phyloP scores from a whole-genome alignment of 2,888 invertebrate species.

The Caenorhabditis japonica region DNA sequence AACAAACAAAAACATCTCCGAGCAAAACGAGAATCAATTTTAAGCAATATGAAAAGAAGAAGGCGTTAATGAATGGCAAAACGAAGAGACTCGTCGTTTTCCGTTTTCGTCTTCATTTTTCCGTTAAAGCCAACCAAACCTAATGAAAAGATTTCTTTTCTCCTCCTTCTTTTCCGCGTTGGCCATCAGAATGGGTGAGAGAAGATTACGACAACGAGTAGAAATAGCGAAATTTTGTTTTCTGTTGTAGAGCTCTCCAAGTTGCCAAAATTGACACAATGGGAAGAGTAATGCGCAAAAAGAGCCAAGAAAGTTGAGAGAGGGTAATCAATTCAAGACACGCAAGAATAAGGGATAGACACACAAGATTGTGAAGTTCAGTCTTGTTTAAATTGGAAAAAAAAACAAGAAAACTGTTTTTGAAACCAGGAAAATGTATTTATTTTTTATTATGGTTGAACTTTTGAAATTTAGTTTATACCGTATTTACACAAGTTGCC shows the following conservation, averaged over 20 bases:
- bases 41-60: constrained; percentile 15
- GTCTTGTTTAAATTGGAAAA: constrained; percentile 7
- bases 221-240: constrained; percentile 41
- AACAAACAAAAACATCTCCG: too few relatives aligned
- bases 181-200: constrained; percentile 36
- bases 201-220: constrained; percentile 7
- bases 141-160: constrained; percentile 55
- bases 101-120: constrained; percentile 14
- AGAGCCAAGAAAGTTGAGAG: constrained; percentile 41
- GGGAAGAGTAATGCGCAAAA: constrained; percentile 12
- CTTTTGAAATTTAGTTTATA: too few relatives aligned
- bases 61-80: constrained; percentile 51
- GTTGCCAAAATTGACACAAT: constrained; percentile 57
- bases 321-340: constrained; percentile 54
- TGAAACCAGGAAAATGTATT: too few relatives aligned
- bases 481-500: too few relatives aligned
- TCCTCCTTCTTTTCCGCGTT: too few relatives aligned
- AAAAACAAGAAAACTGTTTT: neutral
- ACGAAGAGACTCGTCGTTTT: constrained; percentile 10
- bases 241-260: constrained; percentile 17
- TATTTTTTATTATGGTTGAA: too few relatives aligned
- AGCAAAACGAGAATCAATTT: constrained; percentile 9
- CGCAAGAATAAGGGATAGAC: constrained; percentile 53
- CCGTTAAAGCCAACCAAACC: constrained; percentile 48
- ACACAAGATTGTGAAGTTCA: constrained; percentile 30